Evolutionary conservation across 2,113 vertebrate species (phyloP).

Genomic region (Cyanoderma ruficeps): DNA sequence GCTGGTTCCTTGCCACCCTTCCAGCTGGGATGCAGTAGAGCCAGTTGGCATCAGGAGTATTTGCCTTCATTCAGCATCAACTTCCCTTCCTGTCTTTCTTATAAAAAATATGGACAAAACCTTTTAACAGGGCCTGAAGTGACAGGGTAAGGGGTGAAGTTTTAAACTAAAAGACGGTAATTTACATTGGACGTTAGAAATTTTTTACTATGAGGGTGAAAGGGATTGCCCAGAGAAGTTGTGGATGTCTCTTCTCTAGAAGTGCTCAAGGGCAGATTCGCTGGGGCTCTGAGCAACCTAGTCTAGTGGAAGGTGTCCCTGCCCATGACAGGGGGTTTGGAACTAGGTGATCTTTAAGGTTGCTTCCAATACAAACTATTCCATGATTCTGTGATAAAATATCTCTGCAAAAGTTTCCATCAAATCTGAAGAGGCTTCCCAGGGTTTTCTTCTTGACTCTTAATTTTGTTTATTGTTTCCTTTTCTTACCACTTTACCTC

Average conservation of each 20-base stretch:
- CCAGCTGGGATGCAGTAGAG: background rate
- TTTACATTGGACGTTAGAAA: background rate
- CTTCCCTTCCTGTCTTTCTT: background rate
- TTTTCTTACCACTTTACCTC: background rate
- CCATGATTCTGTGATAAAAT: background rate
- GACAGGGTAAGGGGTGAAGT: background rate
- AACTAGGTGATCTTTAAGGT: background rate
- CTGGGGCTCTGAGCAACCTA: background rate
- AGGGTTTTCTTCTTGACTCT: background rate
- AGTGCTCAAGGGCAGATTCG: background rate
- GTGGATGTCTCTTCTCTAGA: background rate
- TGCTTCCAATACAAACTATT: background rate
- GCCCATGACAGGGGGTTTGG: fast-evolving
- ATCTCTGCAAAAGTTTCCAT: background rate
- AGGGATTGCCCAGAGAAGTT: background rate
- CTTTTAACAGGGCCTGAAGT: background rate
- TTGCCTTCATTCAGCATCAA: background rate
- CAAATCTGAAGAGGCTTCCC: background rate
- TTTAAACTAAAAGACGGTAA: background rate
- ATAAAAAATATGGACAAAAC: background rate
- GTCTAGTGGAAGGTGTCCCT: background rate
- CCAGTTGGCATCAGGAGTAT: background rate
- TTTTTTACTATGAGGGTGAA: background rate
- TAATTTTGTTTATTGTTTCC: background rate
- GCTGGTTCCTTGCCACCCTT: background rate